These are phyloP conservation scores for Lepidonotus clava DNA, from an alignment of 2,888 invertebrate species.

Conservation along the genomic window DNA sequence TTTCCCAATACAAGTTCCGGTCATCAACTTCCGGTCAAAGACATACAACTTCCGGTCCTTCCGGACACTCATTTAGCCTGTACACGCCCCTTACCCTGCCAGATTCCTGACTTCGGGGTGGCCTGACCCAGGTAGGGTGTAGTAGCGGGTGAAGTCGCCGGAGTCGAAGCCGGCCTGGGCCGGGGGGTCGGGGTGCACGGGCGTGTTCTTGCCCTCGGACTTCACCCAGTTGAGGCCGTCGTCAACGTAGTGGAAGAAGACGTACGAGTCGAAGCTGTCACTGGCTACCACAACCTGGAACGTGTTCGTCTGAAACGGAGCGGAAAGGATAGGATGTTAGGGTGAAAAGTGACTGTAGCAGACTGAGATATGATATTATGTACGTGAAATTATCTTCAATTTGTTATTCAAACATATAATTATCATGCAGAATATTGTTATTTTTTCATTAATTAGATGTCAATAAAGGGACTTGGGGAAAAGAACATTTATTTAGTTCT, in stretches of 20 bases:
- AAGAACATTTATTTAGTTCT: too few species aligned
- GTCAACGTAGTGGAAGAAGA: constrained; percentile 92
- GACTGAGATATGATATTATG: too few species aligned
- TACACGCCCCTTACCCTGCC: constrained; percentile 85
- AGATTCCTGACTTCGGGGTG: constrained; percentile 92
- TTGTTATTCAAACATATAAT: too few species aligned
- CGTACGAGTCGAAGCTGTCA: constrained; percentile 90
- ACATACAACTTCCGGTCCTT: too few species aligned
- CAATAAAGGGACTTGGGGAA: too few species aligned
- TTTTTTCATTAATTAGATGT: too few species aligned
- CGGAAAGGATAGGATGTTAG: not conserved
- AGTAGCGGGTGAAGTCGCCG: constrained; percentile 87
- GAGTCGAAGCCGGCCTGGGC: constrained; percentile 96
- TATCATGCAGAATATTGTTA: too few species aligned
- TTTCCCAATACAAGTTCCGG: too few species aligned
- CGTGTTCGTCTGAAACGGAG: constrained; percentile 86
- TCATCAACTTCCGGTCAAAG: too few species aligned
- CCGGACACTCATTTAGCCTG: too few species aligned
- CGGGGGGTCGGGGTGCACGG: constrained; percentile 91
- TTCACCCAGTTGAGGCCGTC: constrained; percentile 95
- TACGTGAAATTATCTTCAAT: too few species aligned
- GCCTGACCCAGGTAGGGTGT: constrained; percentile 91
- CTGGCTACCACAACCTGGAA: constrained; percentile 90
- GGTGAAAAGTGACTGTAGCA: not conserved
- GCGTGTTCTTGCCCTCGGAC: constrained; percentile 86